Base-by-base conservation (phyloP, 1,140 invertebrate species). In the Macrobrachium rosenbergii region DNA sequence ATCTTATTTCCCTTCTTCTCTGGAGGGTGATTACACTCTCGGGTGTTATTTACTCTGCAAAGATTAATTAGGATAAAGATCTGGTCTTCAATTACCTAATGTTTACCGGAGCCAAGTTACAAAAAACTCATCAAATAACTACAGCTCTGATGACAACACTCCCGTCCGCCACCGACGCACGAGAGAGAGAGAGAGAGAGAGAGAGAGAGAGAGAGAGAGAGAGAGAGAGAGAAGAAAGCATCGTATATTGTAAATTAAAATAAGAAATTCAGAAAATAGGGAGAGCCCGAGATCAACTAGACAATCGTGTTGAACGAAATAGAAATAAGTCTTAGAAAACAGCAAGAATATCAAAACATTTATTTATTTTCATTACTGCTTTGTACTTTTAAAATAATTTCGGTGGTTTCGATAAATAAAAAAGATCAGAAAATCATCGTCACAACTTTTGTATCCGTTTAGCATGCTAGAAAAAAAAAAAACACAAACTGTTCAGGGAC, bases 51-150 rank as follows among this genome's bases (percentile, higher is more conserved):
- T 85, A 85, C 83, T 72, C 58, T 79, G 83, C 76, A 85, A 85
- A 85, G 83, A 85, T 85, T 85, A 85, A 85, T 85, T 85, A 85
- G 79, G 83, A 85, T 85, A 85, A 85, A 85, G 83, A 85, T 85
- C 76, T 60, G 21, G n/a, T 45, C 76, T 85, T 85, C 83, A 85
- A 85, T 85, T 85, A 85, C 83, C 76, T 64, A 79, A 85, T 85
- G 83, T 85, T 85, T 85, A 76, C 83, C 62, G 76, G 83, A 37
- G 83, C 37, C 2, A 63, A 28, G 83, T 45, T 78, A 67, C 76
- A 72, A 79, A 85, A 85, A 79, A 58, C 73, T 76, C 62, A 83
- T 83, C 82, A 73, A 75, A 75, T 73, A 37, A 28, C 58, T 37
- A 23, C 67, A 64, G 64, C 28, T 37, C 28, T 37, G 28, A 37